Evolutionary conservation across 2,888 invertebrate genomes (phyloP), one percentile per base, ranked within the genome.

Genomic region (Coenonympha glycerion): DNA sequence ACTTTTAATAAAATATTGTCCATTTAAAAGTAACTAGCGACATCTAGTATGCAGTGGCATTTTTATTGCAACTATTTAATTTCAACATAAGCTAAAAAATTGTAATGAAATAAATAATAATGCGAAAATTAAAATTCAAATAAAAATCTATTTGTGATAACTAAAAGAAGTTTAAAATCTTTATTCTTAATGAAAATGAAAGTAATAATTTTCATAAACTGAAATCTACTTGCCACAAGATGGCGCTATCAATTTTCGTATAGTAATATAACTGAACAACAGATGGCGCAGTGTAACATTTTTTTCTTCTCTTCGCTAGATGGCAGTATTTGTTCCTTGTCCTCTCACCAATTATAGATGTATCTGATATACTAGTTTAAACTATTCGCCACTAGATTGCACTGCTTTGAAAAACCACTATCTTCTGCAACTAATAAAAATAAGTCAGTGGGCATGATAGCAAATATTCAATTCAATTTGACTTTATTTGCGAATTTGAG

Each of bases 381-480:
- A 2, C 21, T 39, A 22, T 22, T 22, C 13, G 24, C 13, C 13
- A 15, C 39, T 24, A 24, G 13, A 8, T 39, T 13, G 8, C 39
- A 11, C 18, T 36, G 6, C 11, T n/a, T 9, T 13, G 41, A 33
- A 3, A 47, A 47, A 36, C 28, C 39, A 18, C 3, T 34, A 63
- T 6, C 5, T 42, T 30, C 2, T 11, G 15, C 63, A 2, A n/a
- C n/a, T n/a, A n/a, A n/a, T n/a, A n/a, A n/a, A n/a, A n/a, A n/a
- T n/a, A n/a, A n/a, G n/a, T n/a, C n/a, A n/a, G n/a, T n/a, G n/a
- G n/a, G n/a, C n/a, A n/a, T n/a, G n/a, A n/a, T n/a, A n/a, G n/a
- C n/a, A n/a, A n/a, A n/a, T n/a, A n/a, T n/a, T n/a, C n/a, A n/a
- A n/a, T n/a, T n/a, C n/a, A n/a, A n/a, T n/a, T n/a, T n/a, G n/a